Conservation (phyloP, 2,888 invertebrate genomes). For the Miltochrista miniata region DNA sequence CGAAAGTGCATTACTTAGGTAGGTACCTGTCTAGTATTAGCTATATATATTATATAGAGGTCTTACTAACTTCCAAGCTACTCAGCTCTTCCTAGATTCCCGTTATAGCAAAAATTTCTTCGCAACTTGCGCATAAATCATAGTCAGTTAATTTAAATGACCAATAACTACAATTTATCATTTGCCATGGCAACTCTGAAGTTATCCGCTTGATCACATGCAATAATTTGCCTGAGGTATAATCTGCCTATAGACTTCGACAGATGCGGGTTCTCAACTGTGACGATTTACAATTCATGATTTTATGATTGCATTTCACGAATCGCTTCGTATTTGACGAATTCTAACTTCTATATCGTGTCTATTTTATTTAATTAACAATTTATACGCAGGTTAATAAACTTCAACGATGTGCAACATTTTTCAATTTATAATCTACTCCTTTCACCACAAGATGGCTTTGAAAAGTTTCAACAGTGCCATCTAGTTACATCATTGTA, state of each 20-base stretch:
- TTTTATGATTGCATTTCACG: slow-evolving; percentile 10
- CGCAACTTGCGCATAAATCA: slow-evolving; percentile 3
- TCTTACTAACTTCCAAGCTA: too few relatives aligned
- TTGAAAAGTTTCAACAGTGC: neutral
- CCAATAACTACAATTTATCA: slow-evolving; percentile 22
- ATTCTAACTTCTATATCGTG: neutral
- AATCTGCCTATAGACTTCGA: slow-evolving; percentile 14
- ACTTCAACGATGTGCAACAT: neutral
- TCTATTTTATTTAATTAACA: neutral
- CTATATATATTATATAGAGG: too few relatives aligned
- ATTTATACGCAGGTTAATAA: neutral
- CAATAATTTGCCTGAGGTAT: slow-evolving; percentile 23
- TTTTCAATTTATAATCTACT: neutral
- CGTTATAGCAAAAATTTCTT: neutral
- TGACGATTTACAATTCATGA: slow-evolving; percentile 13
- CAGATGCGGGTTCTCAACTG: slow-evolving; percentile 8
- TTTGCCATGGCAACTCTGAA: slow-evolving; percentile 22
- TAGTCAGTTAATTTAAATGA: slow-evolving; percentile 11
- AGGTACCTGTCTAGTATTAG: too few relatives aligned
- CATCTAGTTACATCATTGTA: neutral
- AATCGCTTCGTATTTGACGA: neutral
- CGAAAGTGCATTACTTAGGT: too few relatives aligned
- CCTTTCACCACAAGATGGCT: neutral
- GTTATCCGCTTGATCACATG: slow-evolving; percentile 24
- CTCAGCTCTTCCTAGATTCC: too few relatives aligned